A percentile compares a stretch with the other conserved stretches of the same genome.
Conservation (phyloP, 2,888 invertebrate species). For the Drosophila kuntzei region DNA sequence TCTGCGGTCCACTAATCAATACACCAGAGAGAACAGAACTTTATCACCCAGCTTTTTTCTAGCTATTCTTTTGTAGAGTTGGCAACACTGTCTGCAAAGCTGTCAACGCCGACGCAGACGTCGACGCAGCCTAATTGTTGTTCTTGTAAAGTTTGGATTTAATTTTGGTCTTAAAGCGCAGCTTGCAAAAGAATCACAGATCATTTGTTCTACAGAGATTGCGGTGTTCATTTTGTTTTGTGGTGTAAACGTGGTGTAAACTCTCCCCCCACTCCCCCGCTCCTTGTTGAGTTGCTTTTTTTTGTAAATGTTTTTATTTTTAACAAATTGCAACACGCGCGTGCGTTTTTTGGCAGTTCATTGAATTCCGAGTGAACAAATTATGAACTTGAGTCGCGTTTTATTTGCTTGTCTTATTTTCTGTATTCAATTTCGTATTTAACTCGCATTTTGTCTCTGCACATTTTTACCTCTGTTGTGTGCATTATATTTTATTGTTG, state of each 20-base stretch:
- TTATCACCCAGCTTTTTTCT: no score
- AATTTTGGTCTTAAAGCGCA: conserved; percentile 48
- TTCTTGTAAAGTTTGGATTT: conserved; percentile 10
- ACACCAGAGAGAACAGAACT: no score
- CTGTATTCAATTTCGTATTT: conserved; percentile 4
- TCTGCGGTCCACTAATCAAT: no score
- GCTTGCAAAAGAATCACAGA: conserved; percentile 45
- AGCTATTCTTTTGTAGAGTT: no score
- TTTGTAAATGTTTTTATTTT: not conserved
- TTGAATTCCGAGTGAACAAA: conserved; percentile 52
- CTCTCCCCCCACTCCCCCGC: not conserved
- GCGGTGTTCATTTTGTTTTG: conserved; percentile 44
- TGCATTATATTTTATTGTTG: conserved; percentile 21
- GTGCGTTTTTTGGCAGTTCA: conserved; percentile 51
- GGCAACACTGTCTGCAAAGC: no score
- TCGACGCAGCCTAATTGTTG: conserved; percentile 10
- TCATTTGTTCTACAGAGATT: conserved; percentile 57
- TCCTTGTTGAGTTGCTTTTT: no score
- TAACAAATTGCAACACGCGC: conserved; percentile 45
- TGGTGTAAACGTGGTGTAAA: conserved; percentile 38
- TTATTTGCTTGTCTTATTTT: conserved; percentile 22
- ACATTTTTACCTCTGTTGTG: conserved; percentile 13
- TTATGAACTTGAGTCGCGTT: conserved; percentile 31
- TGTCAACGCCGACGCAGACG: not conserved
- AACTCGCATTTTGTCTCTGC: not conserved